Conservation (phyloP, 2,113 vertebrate genomes). For the Micronycteris hirsuta region DNA sequence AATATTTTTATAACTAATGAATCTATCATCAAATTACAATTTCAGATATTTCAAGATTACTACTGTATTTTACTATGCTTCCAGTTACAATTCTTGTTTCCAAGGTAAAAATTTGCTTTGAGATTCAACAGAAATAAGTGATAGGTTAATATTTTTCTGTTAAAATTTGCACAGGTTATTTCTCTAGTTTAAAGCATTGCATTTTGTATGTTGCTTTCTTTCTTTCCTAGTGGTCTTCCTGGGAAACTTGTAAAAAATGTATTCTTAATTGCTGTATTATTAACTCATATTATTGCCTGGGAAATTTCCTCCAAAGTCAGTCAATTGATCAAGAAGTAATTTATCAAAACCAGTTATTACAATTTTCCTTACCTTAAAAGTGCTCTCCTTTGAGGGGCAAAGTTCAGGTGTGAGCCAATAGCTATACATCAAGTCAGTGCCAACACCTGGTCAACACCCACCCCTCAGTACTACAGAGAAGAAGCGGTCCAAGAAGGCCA, state of each 20-base stretch:
- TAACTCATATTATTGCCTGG: neutral
- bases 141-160: neutral
- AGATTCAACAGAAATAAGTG: conserved; percentile 10
- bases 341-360: neutral
- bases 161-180: neutral
- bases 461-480: neutral
- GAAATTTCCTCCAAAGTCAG: neutral
- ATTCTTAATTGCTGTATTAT: neutral
- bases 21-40: neutral
- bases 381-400: neutral
- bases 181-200: neutral
- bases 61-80: neutral
- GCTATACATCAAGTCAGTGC: neutral
- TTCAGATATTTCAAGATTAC: conserved; percentile 25
- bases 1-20: conserved; percentile 29
- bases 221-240: neutral
- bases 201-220: neutral
- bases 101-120: neutral
- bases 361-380: neutral
- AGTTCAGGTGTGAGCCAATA: conserved; percentile 11
- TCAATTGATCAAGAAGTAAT: neutral
- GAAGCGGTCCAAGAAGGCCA: neutral
- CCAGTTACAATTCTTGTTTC: conserved; percentile 24
- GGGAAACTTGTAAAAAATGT: neutral
- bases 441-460: neutral